Evolutionary conservation across 1,140 invertebrate genomes (phyloP), one percentile per base, ranked within the genome.

Genomic region (Ceratosolen solmsi): DNA sequence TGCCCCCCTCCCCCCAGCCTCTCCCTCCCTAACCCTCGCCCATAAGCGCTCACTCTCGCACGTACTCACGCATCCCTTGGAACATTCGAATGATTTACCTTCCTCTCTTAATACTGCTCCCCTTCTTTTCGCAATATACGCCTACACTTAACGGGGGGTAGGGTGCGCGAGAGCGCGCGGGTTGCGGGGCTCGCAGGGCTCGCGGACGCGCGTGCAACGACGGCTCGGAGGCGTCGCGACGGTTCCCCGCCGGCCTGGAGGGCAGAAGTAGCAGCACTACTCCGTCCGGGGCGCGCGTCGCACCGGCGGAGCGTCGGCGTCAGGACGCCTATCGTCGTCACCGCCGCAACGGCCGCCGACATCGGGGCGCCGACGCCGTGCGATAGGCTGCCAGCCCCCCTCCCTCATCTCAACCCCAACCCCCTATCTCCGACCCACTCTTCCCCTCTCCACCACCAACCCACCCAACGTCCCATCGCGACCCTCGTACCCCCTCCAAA

Each of bases 221-320:
- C 41, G 63, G 1, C 36, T 2, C 9, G 38, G 56, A 84, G 82
- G 63, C 78, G 74, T 68, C 56, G 68, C 68, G 36, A 58, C 51
- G 51, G 8, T 11, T 41, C 30, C 8, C 83, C 76, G 22, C 56
- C 70, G 77, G 80, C 79, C 79, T 49, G 56, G 73, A 60, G 80
- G 78, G 68, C 65, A 70, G 74, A 73, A 80, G 82, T 82, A 84
- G 76, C 51, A 79, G 60, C 74, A 78, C 65, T 78, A 76, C 86
- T 82, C 82, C 77, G 79, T 41, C 80, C 36, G 41, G 75, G 74
- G 46, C n/a, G 58, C 58, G 13, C 36, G 60, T n/a, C 41, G 36
- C 49, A 46, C 60, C 63, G 70, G 58, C 27, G 54, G 68, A 49
- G 71, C 83, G 70, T 58, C 58, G 80, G 80, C 79, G 78, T 75